Evolutionary conservation across 2,888 invertebrate species (phyloP), one percentile per base, ranked within the genome.

Genomic region (Tachystola acroxantha): DNA sequence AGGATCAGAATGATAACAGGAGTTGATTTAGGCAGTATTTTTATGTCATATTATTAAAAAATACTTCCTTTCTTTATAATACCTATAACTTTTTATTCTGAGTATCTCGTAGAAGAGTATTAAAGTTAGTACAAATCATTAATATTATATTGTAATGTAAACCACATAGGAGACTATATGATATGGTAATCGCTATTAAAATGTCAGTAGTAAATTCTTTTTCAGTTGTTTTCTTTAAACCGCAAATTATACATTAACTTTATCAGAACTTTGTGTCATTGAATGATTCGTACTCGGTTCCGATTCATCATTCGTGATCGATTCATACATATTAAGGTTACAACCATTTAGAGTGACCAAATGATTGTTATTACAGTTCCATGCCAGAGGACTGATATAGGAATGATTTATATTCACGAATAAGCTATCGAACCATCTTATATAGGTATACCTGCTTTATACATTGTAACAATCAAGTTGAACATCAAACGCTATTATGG

Each of bases 371-470:
- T 14, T 40, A 37, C 36, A 48, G 30, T 45, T 25, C 46, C 57
- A 47, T 61, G 56, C 58, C 58, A 50, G 49, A 51, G 57, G 55
- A 56, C 48, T 56, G 56, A 62, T 67, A 53, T 61, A 71, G 70
- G 66, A 66, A 64, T 71, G 71, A 74, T 73, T 64, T 66, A 73
- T 40, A 10, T 10, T 45, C 35, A 27, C 7, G 27, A 16, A 19
- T 10, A 38, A 33, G 12, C 12, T 2, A 3, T 11, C 11, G 24
- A 24, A 7, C 11, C 19, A 19, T 19, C n/a, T 29, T 24, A n/a
- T 16, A n/a, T n/a, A n/a, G n/a, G n/a, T n/a, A n/a, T n/a, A n/a
- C n/a, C 14, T 51, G 50, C 63, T 63, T 64, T 61, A 58, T 53
- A 65, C 59, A 47, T 50, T 46, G 51, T 64, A 60, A 60, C 46